Conservation (phyloP, 2,113 vertebrate genomes). For the Macheiramphus alcinus region DNA sequence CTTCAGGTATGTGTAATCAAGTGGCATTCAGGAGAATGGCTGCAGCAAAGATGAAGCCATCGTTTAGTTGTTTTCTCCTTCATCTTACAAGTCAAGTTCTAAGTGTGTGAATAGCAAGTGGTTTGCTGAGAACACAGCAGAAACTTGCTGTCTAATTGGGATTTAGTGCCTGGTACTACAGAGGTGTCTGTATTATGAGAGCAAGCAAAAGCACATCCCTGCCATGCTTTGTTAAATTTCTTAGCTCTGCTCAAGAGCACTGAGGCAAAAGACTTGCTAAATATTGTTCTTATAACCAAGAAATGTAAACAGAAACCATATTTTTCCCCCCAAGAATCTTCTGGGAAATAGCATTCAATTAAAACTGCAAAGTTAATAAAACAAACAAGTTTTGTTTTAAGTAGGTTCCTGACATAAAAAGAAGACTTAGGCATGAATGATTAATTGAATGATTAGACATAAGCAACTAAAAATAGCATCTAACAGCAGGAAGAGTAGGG, state of each 20-base stretch:
- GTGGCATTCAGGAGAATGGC: background rate
- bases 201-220: background rate
- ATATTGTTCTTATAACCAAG: background rate
- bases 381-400: background rate
- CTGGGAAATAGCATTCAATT: background rate
- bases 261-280: background rate
- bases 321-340: background rate
- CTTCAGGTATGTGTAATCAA: background rate
- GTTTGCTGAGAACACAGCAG: background rate
- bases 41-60: background rate
- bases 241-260: background rate
- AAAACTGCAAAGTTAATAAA: background rate
- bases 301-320: background rate
- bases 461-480: constrained; percentile 8
- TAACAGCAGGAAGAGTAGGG: background rate
- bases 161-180: background rate
- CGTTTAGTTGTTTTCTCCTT: background rate
- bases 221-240: background rate
- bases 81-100: background rate
- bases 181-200: background rate
- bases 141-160: background rate
- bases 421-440: background rate
- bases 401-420: constrained; percentile 1
- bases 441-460: constrained; percentile 3
- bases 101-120: background rate